These are phyloP conservation scores for Hoplias malabaricus DNA, from an alignment of 2,113 vertebrate species.

Conservation along the genomic window DNA sequence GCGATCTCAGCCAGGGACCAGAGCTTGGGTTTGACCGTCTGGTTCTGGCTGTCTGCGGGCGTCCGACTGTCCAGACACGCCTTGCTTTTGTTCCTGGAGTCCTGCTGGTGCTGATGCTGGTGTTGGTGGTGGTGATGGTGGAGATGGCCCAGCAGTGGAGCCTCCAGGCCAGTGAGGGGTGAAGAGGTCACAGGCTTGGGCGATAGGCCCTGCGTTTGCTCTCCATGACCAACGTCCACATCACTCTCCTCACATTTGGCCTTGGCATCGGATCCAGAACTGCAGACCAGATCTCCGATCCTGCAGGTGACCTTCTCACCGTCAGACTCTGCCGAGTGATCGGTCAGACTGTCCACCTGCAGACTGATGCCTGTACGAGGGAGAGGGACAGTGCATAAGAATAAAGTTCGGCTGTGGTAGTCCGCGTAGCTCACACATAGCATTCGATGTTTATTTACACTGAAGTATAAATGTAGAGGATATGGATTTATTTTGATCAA, in stretches of 20 bases:
- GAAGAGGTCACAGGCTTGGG: constrained; percentile 85
- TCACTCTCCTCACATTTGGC: constrained; percentile 81
- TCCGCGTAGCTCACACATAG: no score
- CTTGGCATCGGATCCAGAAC: constrained; percentile 78
- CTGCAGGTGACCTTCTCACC: constrained; percentile 85
- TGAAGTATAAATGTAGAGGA: no score
- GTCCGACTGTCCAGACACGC: constrained; percentile 79
- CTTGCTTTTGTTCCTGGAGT: constrained; percentile 77
- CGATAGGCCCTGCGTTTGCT: constrained; percentile 71
- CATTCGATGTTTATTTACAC: no score
- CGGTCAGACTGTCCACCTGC: constrained; percentile 94
- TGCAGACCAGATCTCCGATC: constrained; percentile 77
- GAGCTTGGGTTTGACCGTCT: constrained; percentile 87
- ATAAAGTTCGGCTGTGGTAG: no score
- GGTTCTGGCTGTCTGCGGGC: constrained; percentile 78
- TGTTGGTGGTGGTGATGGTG: constrained; percentile 77
- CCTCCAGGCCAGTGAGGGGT: constrained; percentile 86
- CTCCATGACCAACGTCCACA: constrained; percentile 73
- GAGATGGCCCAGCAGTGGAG: constrained; percentile 77
- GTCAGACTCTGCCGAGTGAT: constrained; percentile 93
- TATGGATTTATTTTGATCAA: no score
- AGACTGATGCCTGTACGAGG: constrained; percentile 86
- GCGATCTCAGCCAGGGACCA: constrained; percentile 98
- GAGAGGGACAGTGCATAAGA: background rate
- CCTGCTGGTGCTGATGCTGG: constrained; percentile 79